phyloP scores from a whole-genome alignment of 2,888 invertebrate genomes.

The Xiphydria camelus region DNA sequence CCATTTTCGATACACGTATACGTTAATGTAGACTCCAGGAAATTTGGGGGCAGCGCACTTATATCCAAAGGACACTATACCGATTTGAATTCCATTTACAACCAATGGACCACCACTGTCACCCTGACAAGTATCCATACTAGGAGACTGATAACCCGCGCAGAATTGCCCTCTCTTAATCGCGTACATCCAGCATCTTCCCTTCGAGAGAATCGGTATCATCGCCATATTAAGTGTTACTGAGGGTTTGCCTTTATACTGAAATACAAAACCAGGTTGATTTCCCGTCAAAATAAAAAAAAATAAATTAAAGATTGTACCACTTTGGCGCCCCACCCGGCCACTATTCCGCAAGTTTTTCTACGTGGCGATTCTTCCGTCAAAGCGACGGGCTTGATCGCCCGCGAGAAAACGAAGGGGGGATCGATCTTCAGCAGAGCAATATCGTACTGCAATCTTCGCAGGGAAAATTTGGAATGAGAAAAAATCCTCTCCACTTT shows the following conservation, averaged over 20 bases:
- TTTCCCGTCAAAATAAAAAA: too few species aligned
- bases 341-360: conserved; percentile 18
- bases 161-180: conserved; percentile 21
- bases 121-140: conserved; percentile 21
- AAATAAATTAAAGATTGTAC: conserved; percentile 19
- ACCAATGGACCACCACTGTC: conserved; percentile 27
- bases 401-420: conserved; percentile 17
- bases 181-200: conserved; percentile 1
- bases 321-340: conserved; percentile 20
- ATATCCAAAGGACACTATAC: conserved; percentile 20
- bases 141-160: conserved; percentile 17
- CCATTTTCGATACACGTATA: conserved; percentile 18
- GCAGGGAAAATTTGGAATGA: conserved; percentile 12
- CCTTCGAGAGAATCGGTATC: conserved; percentile 10
- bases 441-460: conserved; percentile 10
- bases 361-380: background rate
- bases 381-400: conserved; percentile 17
- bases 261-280: conserved; percentile 6
- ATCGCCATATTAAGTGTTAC: conserved; percentile 2
- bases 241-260: conserved; percentile 3
- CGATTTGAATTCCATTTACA: conserved; percentile 13
- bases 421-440: conserved; percentile 12
- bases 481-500: background rate
- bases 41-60: conserved; percentile 14
- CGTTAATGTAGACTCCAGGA: conserved; percentile 21